Percentiles rank a stretch among this genome's conserved stretches.
phyloP scores from a whole-genome alignment of 2,797 vertebrate genomes.

The Rhinichthys osculus region DNA sequence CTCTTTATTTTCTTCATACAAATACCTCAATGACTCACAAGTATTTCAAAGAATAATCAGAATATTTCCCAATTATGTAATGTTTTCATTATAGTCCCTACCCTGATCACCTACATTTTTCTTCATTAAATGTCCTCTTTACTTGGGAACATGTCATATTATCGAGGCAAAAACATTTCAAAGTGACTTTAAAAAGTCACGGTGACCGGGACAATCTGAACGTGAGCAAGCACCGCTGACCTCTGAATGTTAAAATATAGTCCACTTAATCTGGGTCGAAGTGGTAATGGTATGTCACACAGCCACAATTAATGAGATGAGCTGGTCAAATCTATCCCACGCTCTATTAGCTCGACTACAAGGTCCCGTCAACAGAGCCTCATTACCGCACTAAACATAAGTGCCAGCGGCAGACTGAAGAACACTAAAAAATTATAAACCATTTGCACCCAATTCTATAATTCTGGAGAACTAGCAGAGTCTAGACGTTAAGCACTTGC shows the following conservation, averaged over 20 bases:
- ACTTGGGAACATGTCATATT: constrained; percentile 12
- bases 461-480: constrained; percentile 9
- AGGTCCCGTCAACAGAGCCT: constrained; percentile 46
- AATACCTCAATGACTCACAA: neutral
- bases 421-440: constrained; percentile 25
- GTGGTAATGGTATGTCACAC: constrained; percentile 51
- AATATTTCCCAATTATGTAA: neutral
- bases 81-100: neutral
- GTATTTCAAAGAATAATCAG: neutral
- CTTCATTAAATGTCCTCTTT: neutral
- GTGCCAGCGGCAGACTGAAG: constrained; percentile 26
- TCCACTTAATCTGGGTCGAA: constrained; percentile 47
- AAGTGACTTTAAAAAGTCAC: constrained; percentile 32
- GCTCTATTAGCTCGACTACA: constrained; percentile 61
- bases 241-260: constrained; percentile 48
- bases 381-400: constrained; percentile 51
- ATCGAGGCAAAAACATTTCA: constrained; percentile 1
- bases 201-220: constrained; percentile 8
- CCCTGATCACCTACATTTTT: neutral
- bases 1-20: neutral
- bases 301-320: constrained; percentile 59
- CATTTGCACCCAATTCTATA: constrained; percentile 35
- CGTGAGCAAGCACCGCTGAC: constrained; percentile 35
- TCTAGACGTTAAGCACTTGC: constrained; percentile 31
- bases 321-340: constrained; percentile 60